Evolutionary conservation across 1,140 invertebrate genomes (phyloP), one percentile per base, ranked within the genome.

Genomic region (Drosophila takahashii): DNA sequence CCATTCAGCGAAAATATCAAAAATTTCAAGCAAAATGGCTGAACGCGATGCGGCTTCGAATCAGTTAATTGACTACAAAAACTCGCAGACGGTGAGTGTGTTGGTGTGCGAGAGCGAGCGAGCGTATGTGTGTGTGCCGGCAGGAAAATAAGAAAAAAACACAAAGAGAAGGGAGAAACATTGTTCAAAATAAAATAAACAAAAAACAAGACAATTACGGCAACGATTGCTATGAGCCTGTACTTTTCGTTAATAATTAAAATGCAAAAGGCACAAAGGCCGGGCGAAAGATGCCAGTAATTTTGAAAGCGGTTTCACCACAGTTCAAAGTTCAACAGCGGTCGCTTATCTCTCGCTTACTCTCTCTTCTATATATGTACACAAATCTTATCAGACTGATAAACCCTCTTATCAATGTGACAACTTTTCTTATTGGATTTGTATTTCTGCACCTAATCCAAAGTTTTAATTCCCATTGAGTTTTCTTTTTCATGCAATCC

Each of bases 31-130:
- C 13, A 72, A 75, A 84, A 94, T 94, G 93, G 92, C 93, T 90
- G 91, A 92, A 50, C 93, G 94, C 71, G 95, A 96, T 89, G 94
- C 94, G 52, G 94, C 95, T 4, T 86, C 95, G 4, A 95, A 96
- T 51, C 96, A 96, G 92, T 92, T 96, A 34, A 93, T 94, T 51
- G 93, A 95, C 52, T 96, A 94, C 90, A 95, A 94, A 79, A 95
- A 95, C 81, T 86, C 83, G 1, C 79, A 94, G 27, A 94, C 94
- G 94, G 95, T 96, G 93, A 91, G 92, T 81, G 45, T 36, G 27
- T 34, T 29, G 26, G 22, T 32, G 26, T 57, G 16, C 16, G 53
- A 4, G n/a, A 16, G 57, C 42, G 22, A 9, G 34, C 39, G 36
- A 4, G n/a, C 10, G 58, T 96, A 93, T 90, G 90, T 60, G 22